Evolutionary conservation across 2,888 invertebrate species (phyloP).

Genomic region (Chirona hameri): DNA sequence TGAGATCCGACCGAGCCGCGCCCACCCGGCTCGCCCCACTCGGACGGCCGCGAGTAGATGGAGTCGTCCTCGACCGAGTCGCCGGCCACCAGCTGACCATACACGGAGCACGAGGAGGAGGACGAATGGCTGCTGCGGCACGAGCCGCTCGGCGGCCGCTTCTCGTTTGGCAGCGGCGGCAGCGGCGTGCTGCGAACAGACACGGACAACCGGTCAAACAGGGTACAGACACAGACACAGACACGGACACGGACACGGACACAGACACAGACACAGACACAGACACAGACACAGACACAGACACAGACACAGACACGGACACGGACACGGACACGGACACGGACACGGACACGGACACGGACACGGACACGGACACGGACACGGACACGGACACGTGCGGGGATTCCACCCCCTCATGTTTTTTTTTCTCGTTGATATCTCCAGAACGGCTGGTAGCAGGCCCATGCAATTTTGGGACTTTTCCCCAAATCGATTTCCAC

Average conservation of each 20-base stretch:
- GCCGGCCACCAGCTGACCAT: conserved; percentile 53
- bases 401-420: too few relatives aligned
- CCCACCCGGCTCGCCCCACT: conserved; percentile 47
- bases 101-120: conserved; percentile 50
- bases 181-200: neutral
- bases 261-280: neutral
- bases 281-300: neutral
- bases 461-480: too few relatives aligned
- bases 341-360: neutral
- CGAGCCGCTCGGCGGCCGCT: neutral
- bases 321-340: neutral
- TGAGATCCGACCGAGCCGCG: neutral
- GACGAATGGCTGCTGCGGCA: conserved; percentile 43
- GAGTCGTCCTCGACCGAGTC: conserved; percentile 27
- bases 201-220: neutral
- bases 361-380: too few relatives aligned
- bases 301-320: neutral
- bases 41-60: conserved; percentile 50
- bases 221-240: neutral
- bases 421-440: too few relatives aligned
- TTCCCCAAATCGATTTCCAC: too few relatives aligned
- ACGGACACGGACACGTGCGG: too few relatives aligned
- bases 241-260: neutral
- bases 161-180: neutral
- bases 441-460: too few relatives aligned